Evolutionary conservation across 2,113 vertebrate species (phyloP), one percentile per base, ranked within the genome.

Genomic region (Dryoscopus gambensis): DNA sequence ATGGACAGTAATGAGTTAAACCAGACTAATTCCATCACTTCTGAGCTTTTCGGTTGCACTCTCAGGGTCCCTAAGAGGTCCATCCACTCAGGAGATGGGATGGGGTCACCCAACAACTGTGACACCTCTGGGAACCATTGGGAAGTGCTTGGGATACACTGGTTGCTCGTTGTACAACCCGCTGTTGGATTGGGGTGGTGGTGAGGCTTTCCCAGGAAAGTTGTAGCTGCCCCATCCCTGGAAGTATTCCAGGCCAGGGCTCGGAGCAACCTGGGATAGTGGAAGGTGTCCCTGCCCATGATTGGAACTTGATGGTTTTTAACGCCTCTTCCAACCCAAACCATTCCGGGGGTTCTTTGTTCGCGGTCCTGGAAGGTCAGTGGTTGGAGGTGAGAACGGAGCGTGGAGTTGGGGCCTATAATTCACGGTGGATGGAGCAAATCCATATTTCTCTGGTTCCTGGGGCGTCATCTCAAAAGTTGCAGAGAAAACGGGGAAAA

Each of bases 91-190:
- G 59, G 50, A 73, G 33, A 24, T 0, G 12, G 31, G 59, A 57
- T 35, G 35, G 22, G 15, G 4, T 74, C 44, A 50, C 8, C 4
- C 67, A 57, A 13, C 42, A 56, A 1, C 16, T 56, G 42, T 27
- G 25, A 15, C 9, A 18, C 12, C 42, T 56, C 18, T 80, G 86
- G 50, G 18, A 64, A 12, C 6, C 3, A 4, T 35, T n/a, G 49
- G 57, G 49, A 63, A 56, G 21, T 0, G 0, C 31, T 35, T 65
- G 68, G 33, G 31, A 57, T 49, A 5, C 1, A 0, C 44, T 57
- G 8, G 15, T 57, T 57, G 14, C 22, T 73, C 0, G 0, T 50
- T 35, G 21, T 42, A 19, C 14, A 37, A 2, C 5, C 50, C 40
- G 18, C 0, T 0, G 0, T 15, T 57, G 59, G 27, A 4, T 50